Percentiles rank a stretch among this genome's conserved stretches.
Evolutionary conservation across 2,888 invertebrate genomes (phyloP).

Genomic region (Synergus japonicus): DNA sequence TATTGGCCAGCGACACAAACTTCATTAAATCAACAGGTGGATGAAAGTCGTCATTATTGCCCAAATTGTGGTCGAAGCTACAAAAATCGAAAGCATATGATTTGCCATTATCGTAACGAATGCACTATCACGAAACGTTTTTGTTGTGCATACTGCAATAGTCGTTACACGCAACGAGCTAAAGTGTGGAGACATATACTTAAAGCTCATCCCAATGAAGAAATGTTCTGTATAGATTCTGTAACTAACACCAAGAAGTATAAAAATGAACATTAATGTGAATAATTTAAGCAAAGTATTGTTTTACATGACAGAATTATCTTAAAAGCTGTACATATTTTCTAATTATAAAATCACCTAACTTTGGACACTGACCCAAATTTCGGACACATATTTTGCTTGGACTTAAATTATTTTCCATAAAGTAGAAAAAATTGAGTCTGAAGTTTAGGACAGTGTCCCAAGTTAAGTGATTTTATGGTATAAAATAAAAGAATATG

Average conservation of each 20-base stretch:
- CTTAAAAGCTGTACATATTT: no score
- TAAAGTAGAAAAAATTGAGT: background rate
- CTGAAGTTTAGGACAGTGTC: no score
- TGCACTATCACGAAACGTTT: conserved; percentile 54
- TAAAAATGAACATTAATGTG: conserved; percentile 2
- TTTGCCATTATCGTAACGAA: conserved; percentile 51
- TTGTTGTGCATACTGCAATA: conserved; percentile 60
- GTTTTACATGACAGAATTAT: background rate
- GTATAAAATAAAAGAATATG: no score
- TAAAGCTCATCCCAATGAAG: conserved; percentile 15
- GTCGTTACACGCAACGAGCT: conserved; percentile 40
- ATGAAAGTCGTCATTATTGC: conserved; percentile 44
- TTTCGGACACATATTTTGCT: no score
- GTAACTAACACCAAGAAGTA: conserved; percentile 9
- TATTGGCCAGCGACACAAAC: background rate
- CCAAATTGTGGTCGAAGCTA: conserved; percentile 48
- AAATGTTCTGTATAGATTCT: conserved; percentile 33
- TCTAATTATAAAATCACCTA: no score
- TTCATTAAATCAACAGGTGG: background rate
- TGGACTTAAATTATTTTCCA: background rate
- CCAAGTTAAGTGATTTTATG: no score
- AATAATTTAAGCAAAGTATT: background rate
- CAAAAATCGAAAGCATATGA: conserved; percentile 46
- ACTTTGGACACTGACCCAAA: no score
- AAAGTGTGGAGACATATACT: conserved; percentile 43